Percentiles rank a stretch among this genome's conserved stretches.
phyloP scores from a whole-genome alignment of 1,140 invertebrate species.

The Lepidotrigona ventralis region DNA sequence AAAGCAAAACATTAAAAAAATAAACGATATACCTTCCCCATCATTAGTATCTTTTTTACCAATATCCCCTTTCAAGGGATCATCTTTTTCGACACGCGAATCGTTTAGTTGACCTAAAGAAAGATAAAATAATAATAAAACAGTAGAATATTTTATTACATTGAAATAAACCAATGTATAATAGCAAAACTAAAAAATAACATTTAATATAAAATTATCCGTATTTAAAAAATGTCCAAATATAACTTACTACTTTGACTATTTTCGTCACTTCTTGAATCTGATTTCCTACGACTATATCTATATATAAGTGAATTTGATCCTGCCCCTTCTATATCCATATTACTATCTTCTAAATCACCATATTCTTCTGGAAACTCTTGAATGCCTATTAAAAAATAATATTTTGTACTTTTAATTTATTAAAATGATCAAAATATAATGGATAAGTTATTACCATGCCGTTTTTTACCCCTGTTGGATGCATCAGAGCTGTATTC shows the following conservation, averaged over 20 bases:
- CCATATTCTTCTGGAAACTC: conserved; percentile 72
- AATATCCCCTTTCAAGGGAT: conserved; percentile 72
- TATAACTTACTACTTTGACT: conserved; percentile 75
- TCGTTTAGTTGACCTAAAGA: conserved; percentile 77
- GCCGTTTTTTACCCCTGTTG: conserved; percentile 66
- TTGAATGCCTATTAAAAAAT: conserved; percentile 61
- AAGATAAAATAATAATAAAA: conserved; percentile 72
- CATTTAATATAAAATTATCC: conserved; percentile 8
- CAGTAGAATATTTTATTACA: conserved; percentile 32
- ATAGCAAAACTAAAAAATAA: conserved; percentile 18
- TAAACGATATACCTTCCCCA: conserved; percentile 72
- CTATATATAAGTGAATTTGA: conserved; percentile 73
- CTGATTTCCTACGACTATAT: conserved; percentile 76
- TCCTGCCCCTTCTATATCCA: conserved; percentile 75
- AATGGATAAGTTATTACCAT: conserved; percentile 62
- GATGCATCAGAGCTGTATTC: conserved; percentile 68
- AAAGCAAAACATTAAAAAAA: conserved; percentile 60
- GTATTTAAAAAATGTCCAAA: conserved; percentile 1
- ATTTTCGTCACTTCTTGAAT: conserved; percentile 75
- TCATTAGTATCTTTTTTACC: conserved; percentile 76
- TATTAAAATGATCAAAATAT: conserved; percentile 22
- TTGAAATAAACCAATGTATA: conserved; percentile 27
- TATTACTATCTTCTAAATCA: conserved; percentile 73
- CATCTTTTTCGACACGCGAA: conserved; percentile 74
- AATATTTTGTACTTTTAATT: conserved; percentile 31